Conservation (phyloP, 2,888 invertebrate species). For the Pogonocherus hispidulus region DNA sequence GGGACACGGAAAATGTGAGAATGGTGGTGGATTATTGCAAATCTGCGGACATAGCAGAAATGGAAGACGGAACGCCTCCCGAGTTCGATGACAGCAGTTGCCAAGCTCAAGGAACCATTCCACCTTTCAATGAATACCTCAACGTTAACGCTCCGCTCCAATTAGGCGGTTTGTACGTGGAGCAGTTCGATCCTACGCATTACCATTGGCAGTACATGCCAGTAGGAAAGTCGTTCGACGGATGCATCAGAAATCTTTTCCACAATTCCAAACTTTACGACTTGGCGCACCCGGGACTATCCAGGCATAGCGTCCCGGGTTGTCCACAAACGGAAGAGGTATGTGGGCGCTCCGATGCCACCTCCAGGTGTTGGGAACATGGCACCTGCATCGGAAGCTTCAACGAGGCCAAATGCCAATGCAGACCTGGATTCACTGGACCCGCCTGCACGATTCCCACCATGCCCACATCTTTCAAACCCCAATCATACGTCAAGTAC, state of each 20-base stretch:
- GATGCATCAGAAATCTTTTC: conserved; percentile 95
- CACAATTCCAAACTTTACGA: conserved; percentile 98
- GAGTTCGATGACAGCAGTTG: conserved; percentile 92
- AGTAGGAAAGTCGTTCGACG: conserved; percentile 91
- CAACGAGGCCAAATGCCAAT: conserved; percentile 91
- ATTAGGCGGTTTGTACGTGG: conserved; percentile 90
- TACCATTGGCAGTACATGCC: conserved; percentile 95
- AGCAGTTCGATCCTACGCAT: conserved; percentile 89
- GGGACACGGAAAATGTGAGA: conserved; percentile 93
- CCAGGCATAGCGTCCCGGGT: conserved; percentile 87
- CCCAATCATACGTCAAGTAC: conserved; percentile 97
- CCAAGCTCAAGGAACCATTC: conserved; percentile 90
- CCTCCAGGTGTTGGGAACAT: conserved; percentile 91
- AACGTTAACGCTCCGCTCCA: conserved; percentile 97
- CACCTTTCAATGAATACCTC: conserved; percentile 95
- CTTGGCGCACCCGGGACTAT: conserved; percentile 91
- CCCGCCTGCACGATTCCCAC: conserved; percentile 89
- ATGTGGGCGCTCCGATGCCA: conserved; percentile 89
- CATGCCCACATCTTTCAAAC: conserved; percentile 91
- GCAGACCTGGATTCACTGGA: conserved; percentile 96
- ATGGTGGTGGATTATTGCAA: conserved; percentile 95
- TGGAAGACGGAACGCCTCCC: conserved; percentile 91
- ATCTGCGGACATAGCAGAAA: conserved; percentile 88
- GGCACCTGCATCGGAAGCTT: conserved; percentile 95
- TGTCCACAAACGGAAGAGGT: conserved; percentile 95